Evolutionary conservation across 2,888 invertebrate species (phyloP).

Genomic region (Ophraella communa): DNA sequence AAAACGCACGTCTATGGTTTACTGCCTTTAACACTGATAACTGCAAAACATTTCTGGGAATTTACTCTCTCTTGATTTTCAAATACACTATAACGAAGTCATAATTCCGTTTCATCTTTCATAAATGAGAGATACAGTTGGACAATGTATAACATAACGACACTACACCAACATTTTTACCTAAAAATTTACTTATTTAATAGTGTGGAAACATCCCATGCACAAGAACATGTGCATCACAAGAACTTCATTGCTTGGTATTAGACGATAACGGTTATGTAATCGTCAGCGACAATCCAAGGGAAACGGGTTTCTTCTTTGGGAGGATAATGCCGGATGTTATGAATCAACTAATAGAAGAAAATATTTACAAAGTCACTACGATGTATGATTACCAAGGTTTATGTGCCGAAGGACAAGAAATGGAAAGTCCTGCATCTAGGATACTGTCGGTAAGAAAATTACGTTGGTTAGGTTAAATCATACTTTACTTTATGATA

Average conservation of each 20-base stretch:
- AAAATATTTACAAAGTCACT: slow-evolving; percentile 78
- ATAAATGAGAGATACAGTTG: no score
- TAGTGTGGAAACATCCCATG: slow-evolving; percentile 56
- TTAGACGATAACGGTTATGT: slow-evolving; percentile 91
- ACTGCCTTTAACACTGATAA: no score
- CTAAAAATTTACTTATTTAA: no score
- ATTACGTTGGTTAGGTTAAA: no score
- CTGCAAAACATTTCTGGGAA: no score
- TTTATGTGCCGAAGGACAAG: slow-evolving; percentile 78
- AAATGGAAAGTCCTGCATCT: slow-evolving; percentile 63
- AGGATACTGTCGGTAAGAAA: slow-evolving; percentile 52
- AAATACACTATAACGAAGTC: no score
- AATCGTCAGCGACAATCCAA: slow-evolving; percentile 70
- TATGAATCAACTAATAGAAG: slow-evolving; percentile 77
- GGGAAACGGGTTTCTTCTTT: slow-evolving; percentile 81
- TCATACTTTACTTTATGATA: no score
- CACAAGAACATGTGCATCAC: slow-evolving; percentile 67
- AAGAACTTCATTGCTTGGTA: slow-evolving; percentile 80
- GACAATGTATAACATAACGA: no score
- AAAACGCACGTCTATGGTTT: no score
- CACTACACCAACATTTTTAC: no score
- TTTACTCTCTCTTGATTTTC: no score
- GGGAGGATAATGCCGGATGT: slow-evolving; percentile 77
- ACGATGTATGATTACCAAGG: slow-evolving; percentile 88
- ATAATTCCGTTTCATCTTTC: no score